Evolutionary conservation across 1,140 invertebrate species (phyloP).

Genomic region (Zelostemma sp.): DNA sequence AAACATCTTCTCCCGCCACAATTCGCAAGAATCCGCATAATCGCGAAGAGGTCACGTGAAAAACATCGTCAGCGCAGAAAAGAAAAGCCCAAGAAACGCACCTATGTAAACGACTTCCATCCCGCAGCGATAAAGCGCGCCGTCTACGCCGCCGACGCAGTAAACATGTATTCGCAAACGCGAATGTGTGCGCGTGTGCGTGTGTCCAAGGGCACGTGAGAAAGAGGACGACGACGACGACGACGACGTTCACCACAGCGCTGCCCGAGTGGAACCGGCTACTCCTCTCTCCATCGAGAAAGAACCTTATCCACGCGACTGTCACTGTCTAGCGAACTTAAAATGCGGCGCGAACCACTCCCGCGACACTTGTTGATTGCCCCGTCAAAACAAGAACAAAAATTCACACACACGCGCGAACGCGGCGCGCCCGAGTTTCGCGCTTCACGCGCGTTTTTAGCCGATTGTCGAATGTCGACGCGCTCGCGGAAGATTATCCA

Average conservation of each 20-base stretch:
- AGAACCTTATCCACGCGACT: not conserved
- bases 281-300: not conserved
- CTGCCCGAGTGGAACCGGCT: not conserved
- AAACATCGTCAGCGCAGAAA: too few relatives aligned
- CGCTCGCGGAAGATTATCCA: not conserved
- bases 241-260: conserved; percentile 1
- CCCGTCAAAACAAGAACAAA: conserved; percentile 10
- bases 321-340: not conserved
- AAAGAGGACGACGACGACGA: not conserved
- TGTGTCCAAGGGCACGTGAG: not conserved
- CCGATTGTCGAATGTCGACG: not conserved
- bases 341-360: not conserved
- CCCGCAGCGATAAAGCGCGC: conserved; percentile 19
- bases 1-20: too few relatives aligned
- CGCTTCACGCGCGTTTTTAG: not conserved
- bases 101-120: conserved; percentile 46
- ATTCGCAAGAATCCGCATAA: too few relatives aligned
- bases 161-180: too few relatives aligned
- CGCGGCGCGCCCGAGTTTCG: not conserved
- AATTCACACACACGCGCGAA: not conserved
- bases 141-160: too few relatives aligned
- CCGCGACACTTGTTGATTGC: conserved; percentile 29
- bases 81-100: conserved; percentile 25
- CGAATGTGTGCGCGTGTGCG: too few relatives aligned
- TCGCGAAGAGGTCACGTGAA: too few relatives aligned